A percentile compares a stretch with the other conserved stretches of the same genome.
Evolutionary conservation across 2,113 vertebrate genomes (phyloP).

Genomic region (Narcine bancroftii): DNA sequence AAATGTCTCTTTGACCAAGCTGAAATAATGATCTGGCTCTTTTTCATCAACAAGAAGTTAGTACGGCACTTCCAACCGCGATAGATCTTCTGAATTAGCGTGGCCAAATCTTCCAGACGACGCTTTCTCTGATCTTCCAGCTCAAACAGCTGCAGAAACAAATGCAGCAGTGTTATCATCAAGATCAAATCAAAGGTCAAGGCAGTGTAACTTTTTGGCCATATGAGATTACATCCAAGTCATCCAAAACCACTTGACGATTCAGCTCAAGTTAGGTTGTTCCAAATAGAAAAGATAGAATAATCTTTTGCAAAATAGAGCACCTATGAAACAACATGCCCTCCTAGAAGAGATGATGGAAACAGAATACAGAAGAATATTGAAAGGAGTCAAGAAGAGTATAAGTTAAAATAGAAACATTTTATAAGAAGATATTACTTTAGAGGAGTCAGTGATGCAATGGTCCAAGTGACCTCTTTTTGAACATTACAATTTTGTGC

Average conservation of each 20-base stretch:
- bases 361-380: neutral
- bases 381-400: neutral
- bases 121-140: constrained; percentile 81
- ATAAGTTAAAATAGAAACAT: neutral
- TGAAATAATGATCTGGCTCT: constrained; percentile 80
- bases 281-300: neutral
- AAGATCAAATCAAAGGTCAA: neutral
- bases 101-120: constrained; percentile 80
- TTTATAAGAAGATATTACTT: neutral
- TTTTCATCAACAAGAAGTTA: constrained; percentile 80
- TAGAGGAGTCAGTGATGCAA: neutral
- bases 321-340: neutral
- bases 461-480: neutral
- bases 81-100: constrained; percentile 92
- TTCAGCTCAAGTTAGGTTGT: neutral
- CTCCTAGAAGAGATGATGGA: neutral
- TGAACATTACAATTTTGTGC: neutral
- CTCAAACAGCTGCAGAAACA: constrained; percentile 71
- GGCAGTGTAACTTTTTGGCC: neutral
- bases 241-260: neutral
- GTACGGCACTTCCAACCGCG: constrained; percentile 86
- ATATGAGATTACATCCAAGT: neutral
- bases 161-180: neutral
- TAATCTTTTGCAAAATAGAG: neutral
- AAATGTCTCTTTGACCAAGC: constrained; percentile 83